phyloP scores from a whole-genome alignment of 2,888 invertebrate species.

The Drosophila crucigera region DNA sequence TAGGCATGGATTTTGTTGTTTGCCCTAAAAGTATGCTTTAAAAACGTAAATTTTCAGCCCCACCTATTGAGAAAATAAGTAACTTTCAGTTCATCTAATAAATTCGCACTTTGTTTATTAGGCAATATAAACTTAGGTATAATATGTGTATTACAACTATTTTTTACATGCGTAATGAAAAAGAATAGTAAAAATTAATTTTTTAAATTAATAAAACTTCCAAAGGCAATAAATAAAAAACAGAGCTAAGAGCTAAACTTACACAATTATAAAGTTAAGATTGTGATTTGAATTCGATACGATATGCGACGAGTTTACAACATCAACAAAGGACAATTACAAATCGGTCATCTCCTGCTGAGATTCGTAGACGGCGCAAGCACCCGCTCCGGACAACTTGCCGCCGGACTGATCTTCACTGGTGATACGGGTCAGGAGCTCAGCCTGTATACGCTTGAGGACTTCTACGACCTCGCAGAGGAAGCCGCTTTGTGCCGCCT shows the following conservation, averaged over 20 bases:
- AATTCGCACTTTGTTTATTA: slow-evolving; percentile 51
- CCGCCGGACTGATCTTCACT: slow-evolving; percentile 61
- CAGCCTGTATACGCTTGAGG: slow-evolving; percentile 83
- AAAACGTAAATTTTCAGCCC: neutral
- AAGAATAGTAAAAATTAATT: slow-evolving; percentile 38
- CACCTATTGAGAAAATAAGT: neutral
- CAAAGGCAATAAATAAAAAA: slow-evolving; percentile 58
- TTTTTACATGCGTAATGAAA: slow-evolving; percentile 66
- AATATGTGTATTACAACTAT: slow-evolving; percentile 40
- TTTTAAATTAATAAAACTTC: slow-evolving; percentile 53
- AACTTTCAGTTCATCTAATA: slow-evolving; percentile 31
- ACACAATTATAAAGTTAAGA: slow-evolving; percentile 32
- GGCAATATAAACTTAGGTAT: slow-evolving; percentile 24
- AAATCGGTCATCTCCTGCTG: slow-evolving; percentile 84
- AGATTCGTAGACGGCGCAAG: slow-evolving; percentile 69
- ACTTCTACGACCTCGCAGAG: slow-evolving; percentile 83
- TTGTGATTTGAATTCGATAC: slow-evolving; percentile 55
- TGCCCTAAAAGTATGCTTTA: slow-evolving; percentile 7
- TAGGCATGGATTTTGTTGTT: too few relatives aligned
- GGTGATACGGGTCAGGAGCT: slow-evolving; percentile 81
- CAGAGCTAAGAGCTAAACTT: slow-evolving; percentile 42
- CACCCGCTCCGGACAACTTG: slow-evolving; percentile 34
- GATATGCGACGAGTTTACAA: slow-evolving; percentile 25
- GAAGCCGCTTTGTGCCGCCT: slow-evolving; percentile 82
- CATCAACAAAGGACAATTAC: slow-evolving; percentile 70